Base-by-base conservation (phyloP, 2,888 invertebrate genomes). In the Drosophila colorata region DNA sequence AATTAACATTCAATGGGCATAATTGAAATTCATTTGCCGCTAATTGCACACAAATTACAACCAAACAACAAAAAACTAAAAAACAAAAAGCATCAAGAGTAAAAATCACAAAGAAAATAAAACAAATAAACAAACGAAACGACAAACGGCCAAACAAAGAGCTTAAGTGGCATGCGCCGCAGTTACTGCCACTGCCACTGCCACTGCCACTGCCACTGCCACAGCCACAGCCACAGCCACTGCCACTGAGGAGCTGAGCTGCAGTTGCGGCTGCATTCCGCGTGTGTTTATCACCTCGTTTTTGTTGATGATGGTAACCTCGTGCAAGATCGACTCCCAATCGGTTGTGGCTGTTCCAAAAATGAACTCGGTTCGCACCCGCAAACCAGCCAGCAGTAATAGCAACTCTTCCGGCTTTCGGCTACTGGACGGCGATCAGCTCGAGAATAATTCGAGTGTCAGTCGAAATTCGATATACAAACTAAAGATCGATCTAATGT, bases 401-500 rank as follows among this genome's bases (percentile, higher is more conserved):
- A 91, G 90, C 68, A 90, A 90, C 69, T 92, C 92, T 44, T 92
- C 92, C 52, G 92, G 91, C 71, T 91, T 92, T 77, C 91, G 92
- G 66, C 90, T 92, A 59, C 82, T 93, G 71, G 92, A 92, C 72
- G 88, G 88, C 71, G 92, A 92, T 80, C 92, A 92, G 72, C 87
- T 91, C 80, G 93, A 92, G 69, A 90, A 90, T 28, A 86, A 90
- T 63, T 93, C 92, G 44, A 93, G 91, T 80, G 88, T 92, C 73
- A 92, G 92, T 76, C 90, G 92, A 60, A 94, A 95, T 86, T 95
- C 96, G 63, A 93, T 95, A 66, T 96, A 96, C 93, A 97, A 96
- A 92, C 95, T 96, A 88, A 95, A 96, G 91, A 97, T 97, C 90
- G 97, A 97, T 93, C 95, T 96, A 23, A 95, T 97, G 92, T 97